A percentile compares a stretch with the other conserved stretches of the same genome.
These are phyloP conservation scores for Magallana gigas DNA, from an alignment of 1,140 invertebrate species.

Conservation along the genomic window DNA sequence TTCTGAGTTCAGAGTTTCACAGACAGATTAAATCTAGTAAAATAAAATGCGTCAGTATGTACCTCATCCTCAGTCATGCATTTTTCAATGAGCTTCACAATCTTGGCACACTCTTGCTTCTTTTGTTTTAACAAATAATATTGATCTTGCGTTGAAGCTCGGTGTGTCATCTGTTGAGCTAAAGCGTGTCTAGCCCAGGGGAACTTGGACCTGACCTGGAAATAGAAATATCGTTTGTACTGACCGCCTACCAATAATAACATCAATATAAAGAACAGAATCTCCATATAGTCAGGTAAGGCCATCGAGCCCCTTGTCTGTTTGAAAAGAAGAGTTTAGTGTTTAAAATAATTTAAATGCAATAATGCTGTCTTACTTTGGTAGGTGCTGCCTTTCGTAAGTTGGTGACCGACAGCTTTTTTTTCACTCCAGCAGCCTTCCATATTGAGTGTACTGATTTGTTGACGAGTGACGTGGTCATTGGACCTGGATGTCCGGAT, in stretches of 20 bases:
- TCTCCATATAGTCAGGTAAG: too few relatives aligned
- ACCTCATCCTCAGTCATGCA: not conserved
- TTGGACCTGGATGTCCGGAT: not conserved
- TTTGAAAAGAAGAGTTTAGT: not conserved
- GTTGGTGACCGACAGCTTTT: not conserved
- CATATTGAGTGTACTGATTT: not conserved
- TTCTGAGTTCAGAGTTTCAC: not conserved
- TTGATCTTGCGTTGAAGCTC: not conserved
- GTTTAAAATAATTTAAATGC: not conserved
- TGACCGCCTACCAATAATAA: too few relatives aligned
- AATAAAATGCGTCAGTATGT: not conserved
- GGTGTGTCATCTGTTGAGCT: not conserved
- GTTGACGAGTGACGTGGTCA: not conserved
- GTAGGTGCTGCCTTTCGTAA: not conserved
- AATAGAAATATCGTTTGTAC: not conserved
- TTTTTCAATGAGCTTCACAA: not conserved
- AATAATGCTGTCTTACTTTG: not conserved
- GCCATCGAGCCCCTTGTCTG: not conserved
- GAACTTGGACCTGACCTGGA: not conserved
- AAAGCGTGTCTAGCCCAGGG: not conserved
- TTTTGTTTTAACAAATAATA: not conserved
- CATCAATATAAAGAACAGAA: too few relatives aligned
- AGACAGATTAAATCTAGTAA: not conserved
- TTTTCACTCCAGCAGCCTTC: not conserved
- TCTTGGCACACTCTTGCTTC: not conserved